Percentiles rank a stretch among this genome's conserved stretches.
These are phyloP conservation scores for Rhingia campestris DNA, from an alignment of 2,888 invertebrate species.

Conservation along the genomic window DNA sequence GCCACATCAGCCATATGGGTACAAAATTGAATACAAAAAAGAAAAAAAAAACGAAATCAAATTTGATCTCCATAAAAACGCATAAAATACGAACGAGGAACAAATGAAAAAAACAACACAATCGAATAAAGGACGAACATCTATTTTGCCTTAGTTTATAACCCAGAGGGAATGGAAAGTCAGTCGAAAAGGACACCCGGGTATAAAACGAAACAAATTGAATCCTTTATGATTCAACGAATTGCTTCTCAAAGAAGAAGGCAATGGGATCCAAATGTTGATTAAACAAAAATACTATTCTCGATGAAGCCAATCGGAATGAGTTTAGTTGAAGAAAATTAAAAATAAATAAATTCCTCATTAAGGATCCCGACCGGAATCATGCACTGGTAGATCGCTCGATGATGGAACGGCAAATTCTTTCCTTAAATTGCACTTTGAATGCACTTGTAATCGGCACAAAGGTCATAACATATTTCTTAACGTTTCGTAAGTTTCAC, in stretches of 20 bases:
- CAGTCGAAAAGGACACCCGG: conserved; percentile 29
- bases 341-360: conserved; percentile 48
- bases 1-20: conserved; percentile 45
- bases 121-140: conserved; percentile 42
- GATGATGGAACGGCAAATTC: not conserved
- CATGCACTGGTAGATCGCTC: not conserved
- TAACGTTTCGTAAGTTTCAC: conserved; percentile 8
- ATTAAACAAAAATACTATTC: conserved; percentile 56
- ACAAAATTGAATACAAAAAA: conserved; percentile 1
- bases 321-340: conserved; percentile 39
- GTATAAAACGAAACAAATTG: conserved; percentile 66
- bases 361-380: conserved; percentile 64
- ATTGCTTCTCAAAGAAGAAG: conserved; percentile 19
- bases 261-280: conserved; percentile 64
- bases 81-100: conserved; percentile 67
- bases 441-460: conserved; percentile 1
- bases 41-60: conserved; percentile 37
- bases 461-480: conserved; percentile 9
- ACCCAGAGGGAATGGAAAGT: not conserved
- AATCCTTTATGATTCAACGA: conserved; percentile 67
- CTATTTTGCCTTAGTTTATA: conserved; percentile 51
- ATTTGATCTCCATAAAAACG: conserved; percentile 72
- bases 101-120: conserved; percentile 38
- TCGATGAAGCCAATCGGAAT: conserved; percentile 44
- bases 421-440: not conserved